Conservation (phyloP, 1,140 invertebrate species). For the Aphidius gifuensis region DNA sequence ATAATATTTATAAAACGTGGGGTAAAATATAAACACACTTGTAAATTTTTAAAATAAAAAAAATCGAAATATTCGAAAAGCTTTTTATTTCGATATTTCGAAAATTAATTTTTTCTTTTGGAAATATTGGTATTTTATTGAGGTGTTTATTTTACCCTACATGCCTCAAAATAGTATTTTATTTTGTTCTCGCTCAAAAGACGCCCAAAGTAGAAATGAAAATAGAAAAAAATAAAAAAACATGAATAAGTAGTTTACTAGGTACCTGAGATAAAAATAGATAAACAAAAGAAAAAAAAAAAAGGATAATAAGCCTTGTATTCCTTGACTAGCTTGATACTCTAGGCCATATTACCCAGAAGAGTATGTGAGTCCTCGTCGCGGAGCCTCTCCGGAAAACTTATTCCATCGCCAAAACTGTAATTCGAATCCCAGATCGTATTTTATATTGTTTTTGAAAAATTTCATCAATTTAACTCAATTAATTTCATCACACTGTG, state of each 20-base stretch:
- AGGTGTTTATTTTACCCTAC: too few species aligned
- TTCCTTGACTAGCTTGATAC: constrained; percentile 13
- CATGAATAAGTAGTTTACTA: background rate
- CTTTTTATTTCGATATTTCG: too few species aligned
- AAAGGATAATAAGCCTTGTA: background rate
- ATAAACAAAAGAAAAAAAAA: background rate
- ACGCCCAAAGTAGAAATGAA: too few species aligned
- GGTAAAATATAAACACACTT: too few species aligned
- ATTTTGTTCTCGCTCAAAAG: too few species aligned
- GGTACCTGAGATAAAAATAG: constrained; percentile 12
- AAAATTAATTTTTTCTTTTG: too few species aligned
- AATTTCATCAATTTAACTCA: background rate
- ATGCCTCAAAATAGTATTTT: too few species aligned
- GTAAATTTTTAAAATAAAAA: too few species aligned
- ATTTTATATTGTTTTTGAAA: constrained; percentile 26
- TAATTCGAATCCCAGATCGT: constrained; percentile 48
- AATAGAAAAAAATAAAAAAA: constrained; percentile 3
- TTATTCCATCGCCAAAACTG: constrained; percentile 83
- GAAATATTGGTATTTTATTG: too few species aligned
- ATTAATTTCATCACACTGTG: constrained; percentile 4
- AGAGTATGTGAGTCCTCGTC: constrained; percentile 81
- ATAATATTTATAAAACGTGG: too few species aligned
- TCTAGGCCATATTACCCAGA: constrained; percentile 54
- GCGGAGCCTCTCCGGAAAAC: constrained; percentile 74
- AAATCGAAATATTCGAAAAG: too few species aligned